Conservation (phyloP, 2,797 vertebrate genomes). For the Silurus lanzhouensis region DNA sequence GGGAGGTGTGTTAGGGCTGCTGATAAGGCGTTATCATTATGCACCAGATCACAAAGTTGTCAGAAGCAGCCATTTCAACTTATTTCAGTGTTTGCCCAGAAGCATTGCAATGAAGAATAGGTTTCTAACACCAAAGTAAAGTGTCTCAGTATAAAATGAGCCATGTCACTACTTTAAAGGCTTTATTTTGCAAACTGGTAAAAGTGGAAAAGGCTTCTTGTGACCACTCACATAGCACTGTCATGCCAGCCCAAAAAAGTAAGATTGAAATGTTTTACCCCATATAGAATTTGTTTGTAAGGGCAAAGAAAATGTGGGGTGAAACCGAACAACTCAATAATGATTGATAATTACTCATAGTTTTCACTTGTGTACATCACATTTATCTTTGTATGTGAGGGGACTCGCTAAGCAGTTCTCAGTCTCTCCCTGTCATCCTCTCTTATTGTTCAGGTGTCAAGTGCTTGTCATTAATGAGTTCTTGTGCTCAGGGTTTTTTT, state of each 20-base stretch:
- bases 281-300: background rate
- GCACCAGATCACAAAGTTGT: slow-evolving; percentile 27
- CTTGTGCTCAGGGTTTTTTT: slow-evolving; percentile 28
- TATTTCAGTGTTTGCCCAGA: background rate
- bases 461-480: slow-evolving; percentile 42
- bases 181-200: slow-evolving; percentile 13
- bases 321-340: slow-evolving; percentile 8
- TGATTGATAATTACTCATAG: background rate
- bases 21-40: slow-evolving; percentile 16
- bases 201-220: slow-evolving; percentile 26
- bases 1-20: slow-evolving; percentile 13
- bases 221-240: background rate
- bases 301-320: slow-evolving; percentile 2
- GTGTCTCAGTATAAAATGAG: background rate
- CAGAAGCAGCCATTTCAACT: slow-evolving; percentile 28
- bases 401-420: background rate
- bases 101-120: background rate
- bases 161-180: background rate
- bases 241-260: slow-evolving; percentile 8
- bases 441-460: slow-evolving; percentile 36
- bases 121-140: slow-evolving; percentile 5
- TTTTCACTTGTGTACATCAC: slow-evolving; percentile 20
- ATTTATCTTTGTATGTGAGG: background rate
- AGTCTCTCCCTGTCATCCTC: background rate
- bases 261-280: slow-evolving; percentile 11